phyloP scores from a whole-genome alignment of 2,888 invertebrate species.

The Patella depressa region DNA sequence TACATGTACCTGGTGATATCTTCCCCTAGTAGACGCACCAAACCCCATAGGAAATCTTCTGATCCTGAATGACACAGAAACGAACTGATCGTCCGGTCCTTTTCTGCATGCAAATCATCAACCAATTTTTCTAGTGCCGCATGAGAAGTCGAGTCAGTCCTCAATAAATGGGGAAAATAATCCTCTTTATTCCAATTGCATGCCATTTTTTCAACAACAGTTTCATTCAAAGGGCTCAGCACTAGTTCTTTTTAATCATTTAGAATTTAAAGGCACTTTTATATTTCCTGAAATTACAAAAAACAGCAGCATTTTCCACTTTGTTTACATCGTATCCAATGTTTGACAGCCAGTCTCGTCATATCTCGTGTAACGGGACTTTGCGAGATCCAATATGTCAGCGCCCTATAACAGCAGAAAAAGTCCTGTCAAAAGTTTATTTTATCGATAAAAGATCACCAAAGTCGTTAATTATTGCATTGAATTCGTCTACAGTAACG shows the following conservation, averaged over 20 bases:
- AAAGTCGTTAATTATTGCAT: too few species aligned
- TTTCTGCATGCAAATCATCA: slow-evolving; percentile 68
- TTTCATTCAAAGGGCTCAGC: not conserved
- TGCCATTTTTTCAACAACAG: slow-evolving; percentile 40
- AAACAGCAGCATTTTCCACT: slow-evolving; percentile 16
- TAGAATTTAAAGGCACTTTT: not conserved
- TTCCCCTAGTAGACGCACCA: slow-evolving; percentile 65
- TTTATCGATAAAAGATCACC: not conserved
- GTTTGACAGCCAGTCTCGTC: slow-evolving; percentile 19
- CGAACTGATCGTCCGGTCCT: slow-evolving; percentile 64
- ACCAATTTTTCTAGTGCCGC: slow-evolving; percentile 68
- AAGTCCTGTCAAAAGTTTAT: not conserved
- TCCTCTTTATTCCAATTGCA: slow-evolving; percentile 64
- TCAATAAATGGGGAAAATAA: slow-evolving; percentile 63
- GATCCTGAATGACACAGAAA: slow-evolving; percentile 69
- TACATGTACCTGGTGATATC: slow-evolving; percentile 61
- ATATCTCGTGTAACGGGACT: slow-evolving; percentile 20
- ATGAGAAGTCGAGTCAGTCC: slow-evolving; percentile 57
- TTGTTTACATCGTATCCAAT: slow-evolving; percentile 47
- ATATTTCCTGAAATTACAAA: not conserved
- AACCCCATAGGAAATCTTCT: slow-evolving; percentile 69
- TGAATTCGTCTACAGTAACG: too few species aligned
- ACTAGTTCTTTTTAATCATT: not conserved
- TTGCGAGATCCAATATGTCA: slow-evolving; percentile 30
- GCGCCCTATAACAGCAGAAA: slow-evolving; percentile 18